Evolutionary conservation across 2,888 invertebrate species (phyloP).

Genomic region (Athalia cordata): DNA sequence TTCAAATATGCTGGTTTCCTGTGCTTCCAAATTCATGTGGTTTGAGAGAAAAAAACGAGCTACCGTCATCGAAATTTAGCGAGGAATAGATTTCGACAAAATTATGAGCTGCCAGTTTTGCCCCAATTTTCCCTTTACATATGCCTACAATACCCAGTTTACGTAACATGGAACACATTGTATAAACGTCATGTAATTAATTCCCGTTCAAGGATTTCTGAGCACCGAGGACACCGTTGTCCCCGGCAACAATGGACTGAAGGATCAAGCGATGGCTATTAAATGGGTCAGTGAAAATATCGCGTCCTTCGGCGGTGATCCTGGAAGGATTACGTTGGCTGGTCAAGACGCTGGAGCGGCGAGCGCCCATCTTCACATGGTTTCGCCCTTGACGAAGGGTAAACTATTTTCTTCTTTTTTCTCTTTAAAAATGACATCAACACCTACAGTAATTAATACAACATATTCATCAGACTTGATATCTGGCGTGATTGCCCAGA

Average conservation of each 20-base stretch:
- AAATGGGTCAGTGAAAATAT: conserved; percentile 36
- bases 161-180: background rate
- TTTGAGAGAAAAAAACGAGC: too few relatives aligned
- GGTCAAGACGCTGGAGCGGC: conserved; percentile 35
- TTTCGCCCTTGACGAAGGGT: conserved; percentile 38
- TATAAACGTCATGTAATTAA: background rate
- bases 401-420: background rate
- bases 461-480: conserved; percentile 9
- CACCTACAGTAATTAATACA: background rate
- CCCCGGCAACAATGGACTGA: conserved; percentile 38
- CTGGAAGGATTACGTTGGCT: conserved; percentile 29
- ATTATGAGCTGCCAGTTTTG: too few relatives aligned
- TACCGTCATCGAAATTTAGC: too few relatives aligned
- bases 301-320: conserved; percentile 33
- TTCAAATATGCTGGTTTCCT: too few relatives aligned
- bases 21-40: too few relatives aligned
- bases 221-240: conserved; percentile 42
- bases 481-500: conserved; percentile 28
- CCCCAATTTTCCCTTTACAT: too few relatives aligned
- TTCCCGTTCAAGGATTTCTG: conserved; percentile 31
- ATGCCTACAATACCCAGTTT: background rate
- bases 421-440: background rate
- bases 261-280: conserved; percentile 37
- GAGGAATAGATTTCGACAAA: too few relatives aligned
- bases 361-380: conserved; percentile 38